Base-by-base conservation (phyloP, 1,140 invertebrate species). In the Drosophila tristis region DNA sequence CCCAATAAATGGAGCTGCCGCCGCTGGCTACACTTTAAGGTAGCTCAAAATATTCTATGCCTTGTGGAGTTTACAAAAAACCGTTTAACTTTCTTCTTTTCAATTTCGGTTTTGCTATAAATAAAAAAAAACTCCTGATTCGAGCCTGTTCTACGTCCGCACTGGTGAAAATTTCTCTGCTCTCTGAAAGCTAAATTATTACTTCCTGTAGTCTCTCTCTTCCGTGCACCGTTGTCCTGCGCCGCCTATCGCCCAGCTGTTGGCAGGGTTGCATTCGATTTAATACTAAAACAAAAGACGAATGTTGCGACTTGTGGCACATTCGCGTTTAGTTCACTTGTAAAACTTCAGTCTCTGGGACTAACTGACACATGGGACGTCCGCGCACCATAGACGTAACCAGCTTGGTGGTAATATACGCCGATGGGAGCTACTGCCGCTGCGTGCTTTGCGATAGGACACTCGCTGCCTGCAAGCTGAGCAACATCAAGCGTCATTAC, bases 131-230 rank as follows among this genome's bases (percentile, higher is more conserved):
- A 53, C 74, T 53, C 63, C 62, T 50, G 62, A 51, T 55, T 20
- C 35, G 42, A 49, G 51, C 61, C 70, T 66, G 49, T 56, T 51
- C 74, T 44, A 78, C 63, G 76, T 74, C 73, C 76, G 56, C 65
- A 90, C 84, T 68, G 65, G 50, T 77, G 80, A 89, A 89, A 89
- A 74, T 80, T 89, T 89, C 64, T 65, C 73, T 53, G 68, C 85
- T 89, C 72, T 87, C 67, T 79, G 54, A 60, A 72, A n/a, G 31
- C n/a, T 47, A 29, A 61, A 60, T 57, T 20, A 29, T 31, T 48
- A 48, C 45, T 51, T 53, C 42, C 57, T 43, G 45, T 61, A 0
- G 11, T 26, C 39, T 9, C 48, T 62, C 78, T 57, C 35, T 42
- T 29, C 42, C 35, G 15, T 47, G 26, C 13, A 25, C 55, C 49